phyloP scores from a whole-genome alignment of 2,113 vertebrate genomes.

The Engraulis encrasicolus region DNA sequence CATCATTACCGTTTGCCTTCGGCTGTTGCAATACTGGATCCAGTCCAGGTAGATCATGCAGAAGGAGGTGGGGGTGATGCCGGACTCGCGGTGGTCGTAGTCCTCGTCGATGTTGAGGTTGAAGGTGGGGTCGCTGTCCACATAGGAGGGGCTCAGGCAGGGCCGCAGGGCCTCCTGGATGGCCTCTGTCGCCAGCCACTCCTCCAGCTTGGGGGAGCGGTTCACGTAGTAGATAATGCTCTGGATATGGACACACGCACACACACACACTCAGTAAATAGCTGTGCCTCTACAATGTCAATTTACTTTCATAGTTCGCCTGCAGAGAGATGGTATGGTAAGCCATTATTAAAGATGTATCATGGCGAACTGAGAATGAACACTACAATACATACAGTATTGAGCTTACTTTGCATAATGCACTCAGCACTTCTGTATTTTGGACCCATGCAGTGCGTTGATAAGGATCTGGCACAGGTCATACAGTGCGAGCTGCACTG shows the following conservation, averaged over 20 bases:
- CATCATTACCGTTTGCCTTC: conserved; percentile 83
- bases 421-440: no score
- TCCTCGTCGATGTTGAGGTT: conserved; percentile 91
- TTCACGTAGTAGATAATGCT: conserved; percentile 92
- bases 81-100: conserved; percentile 85
- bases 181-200: conserved; percentile 83
- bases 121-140: conserved; percentile 89
- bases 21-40: conserved; percentile 89
- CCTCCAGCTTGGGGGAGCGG: conserved; percentile 84
- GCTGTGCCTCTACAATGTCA: background rate
- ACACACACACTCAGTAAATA: background rate
- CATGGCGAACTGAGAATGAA: no score
- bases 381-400: no score
- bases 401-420: no score
- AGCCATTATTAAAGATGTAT: no score
- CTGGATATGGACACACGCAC: conserved; percentile 57
- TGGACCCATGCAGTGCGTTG: no score
- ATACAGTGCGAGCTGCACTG: no score
- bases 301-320: no score
- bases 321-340: no score
- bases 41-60: conserved; percentile 87
- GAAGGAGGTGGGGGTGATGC: conserved; percentile 84
- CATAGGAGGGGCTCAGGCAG: conserved; percentile 79
- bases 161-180: conserved; percentile 81
- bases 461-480: no score